A percentile compares a stretch with the other conserved stretches of the same genome.
These are phyloP conservation scores for Papilio polyxenes DNA, from an alignment of 1,140 invertebrate species.

Conservation along the genomic window DNA sequence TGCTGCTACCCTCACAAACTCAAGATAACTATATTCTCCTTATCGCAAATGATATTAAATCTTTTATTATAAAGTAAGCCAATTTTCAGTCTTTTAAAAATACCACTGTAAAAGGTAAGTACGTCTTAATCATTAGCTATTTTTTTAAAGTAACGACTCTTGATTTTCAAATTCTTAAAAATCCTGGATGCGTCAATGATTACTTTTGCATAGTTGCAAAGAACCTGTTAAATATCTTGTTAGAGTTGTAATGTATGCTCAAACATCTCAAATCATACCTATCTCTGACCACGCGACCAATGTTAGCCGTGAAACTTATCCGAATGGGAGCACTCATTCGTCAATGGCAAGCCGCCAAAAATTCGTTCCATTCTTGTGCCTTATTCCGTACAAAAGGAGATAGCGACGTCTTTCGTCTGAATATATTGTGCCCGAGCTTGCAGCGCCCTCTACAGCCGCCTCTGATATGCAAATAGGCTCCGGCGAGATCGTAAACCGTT, in stretches of 20 bases:
- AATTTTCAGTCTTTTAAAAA: background rate
- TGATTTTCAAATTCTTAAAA: too few relatives aligned
- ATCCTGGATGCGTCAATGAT: too few relatives aligned
- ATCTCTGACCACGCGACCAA: background rate
- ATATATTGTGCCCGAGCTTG: slow-evolving; percentile 69
- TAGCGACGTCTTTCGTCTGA: slow-evolving; percentile 64
- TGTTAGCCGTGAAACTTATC: slow-evolving; percentile 36
- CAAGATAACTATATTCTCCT: slow-evolving; percentile 52
- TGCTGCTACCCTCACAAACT: slow-evolving; percentile 43
- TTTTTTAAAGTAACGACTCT: too few relatives aligned
- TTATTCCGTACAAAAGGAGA: slow-evolving; percentile 61
- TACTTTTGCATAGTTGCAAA: too few relatives aligned
- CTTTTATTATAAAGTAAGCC: background rate
- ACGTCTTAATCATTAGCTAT: too few relatives aligned
- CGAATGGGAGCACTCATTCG: slow-evolving; percentile 39
- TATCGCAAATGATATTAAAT: slow-evolving; percentile 45
- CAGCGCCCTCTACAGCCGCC: slow-evolving; percentile 59
- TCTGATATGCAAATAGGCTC: slow-evolving; percentile 75
- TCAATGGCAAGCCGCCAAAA: slow-evolving; percentile 56
- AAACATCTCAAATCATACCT: background rate
- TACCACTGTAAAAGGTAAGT: too few relatives aligned
- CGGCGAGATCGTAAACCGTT: slow-evolving; percentile 68
- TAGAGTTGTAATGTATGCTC: background rate
- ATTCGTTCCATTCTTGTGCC: slow-evolving; percentile 49
- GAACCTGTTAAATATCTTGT: background rate